These are phyloP conservation scores for Odontomachus brunneus DNA, from an alignment of 1,140 invertebrate genomes.

Conservation along the genomic window DNA sequence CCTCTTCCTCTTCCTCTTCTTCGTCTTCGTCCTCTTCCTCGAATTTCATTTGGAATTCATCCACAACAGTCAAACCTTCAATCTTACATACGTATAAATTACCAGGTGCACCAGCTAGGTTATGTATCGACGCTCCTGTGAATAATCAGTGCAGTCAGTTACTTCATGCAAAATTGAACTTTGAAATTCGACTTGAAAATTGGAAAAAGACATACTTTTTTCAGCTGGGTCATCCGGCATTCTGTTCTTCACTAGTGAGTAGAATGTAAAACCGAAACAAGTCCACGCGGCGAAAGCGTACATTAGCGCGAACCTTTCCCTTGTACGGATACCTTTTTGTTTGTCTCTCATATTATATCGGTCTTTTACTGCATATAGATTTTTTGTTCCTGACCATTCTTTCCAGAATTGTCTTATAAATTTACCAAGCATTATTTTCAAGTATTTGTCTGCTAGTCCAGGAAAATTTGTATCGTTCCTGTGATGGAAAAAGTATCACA, in stretches of 20 bases:
- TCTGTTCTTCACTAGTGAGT: not conserved
- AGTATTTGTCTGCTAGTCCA: not conserved
- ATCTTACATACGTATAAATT: not conserved
- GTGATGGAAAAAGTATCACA: too few relatives aligned
- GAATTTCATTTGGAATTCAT: constrained; percentile 29
- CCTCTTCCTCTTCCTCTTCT: not conserved
- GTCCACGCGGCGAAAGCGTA: constrained; percentile 69
- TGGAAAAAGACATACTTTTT: constrained; percentile 22
- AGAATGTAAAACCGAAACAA: not conserved
- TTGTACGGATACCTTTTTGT: rapidly evolving
- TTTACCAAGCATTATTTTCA: not conserved
- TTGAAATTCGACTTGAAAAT: not conserved
- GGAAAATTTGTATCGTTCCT: too few relatives aligned
- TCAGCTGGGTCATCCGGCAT: not conserved
- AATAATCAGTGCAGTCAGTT: constrained; percentile 14
- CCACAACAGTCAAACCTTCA: not conserved
- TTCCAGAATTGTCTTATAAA: too few relatives aligned
- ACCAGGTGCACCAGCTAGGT: not conserved
- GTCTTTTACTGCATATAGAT: too few relatives aligned
- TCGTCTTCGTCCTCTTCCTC: not conserved
- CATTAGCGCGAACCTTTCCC: not conserved
- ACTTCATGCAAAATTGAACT: not conserved
- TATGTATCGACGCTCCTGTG: not conserved
- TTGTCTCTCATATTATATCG: not conserved
- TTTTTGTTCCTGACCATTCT: too few relatives aligned